Percentiles rank a stretch among this genome's conserved stretches.
These are phyloP conservation scores for Platichthys stellatus DNA, from an alignment of 2,113 vertebrate species.

Conservation along the genomic window DNA sequence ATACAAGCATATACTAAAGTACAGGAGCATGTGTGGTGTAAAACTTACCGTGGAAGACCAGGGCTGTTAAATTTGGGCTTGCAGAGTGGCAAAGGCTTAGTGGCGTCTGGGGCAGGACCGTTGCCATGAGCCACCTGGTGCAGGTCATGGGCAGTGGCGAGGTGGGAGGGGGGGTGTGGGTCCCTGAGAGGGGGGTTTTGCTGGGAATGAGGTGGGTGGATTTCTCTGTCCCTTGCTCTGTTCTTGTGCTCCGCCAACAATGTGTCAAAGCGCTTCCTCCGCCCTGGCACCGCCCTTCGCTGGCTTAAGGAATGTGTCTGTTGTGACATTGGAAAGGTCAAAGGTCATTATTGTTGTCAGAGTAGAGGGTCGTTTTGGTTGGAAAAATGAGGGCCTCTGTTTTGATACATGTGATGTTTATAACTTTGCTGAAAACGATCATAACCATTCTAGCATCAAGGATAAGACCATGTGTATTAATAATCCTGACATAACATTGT, in stretches of 20 bases:
- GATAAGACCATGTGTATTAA: neutral
- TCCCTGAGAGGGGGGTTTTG: constrained; percentile 97
- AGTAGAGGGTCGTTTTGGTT: too few relatives aligned
- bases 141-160: constrained; percentile 88
- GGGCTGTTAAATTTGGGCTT: constrained; percentile 95
- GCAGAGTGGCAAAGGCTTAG: constrained; percentile 90
- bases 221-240: constrained; percentile 90
- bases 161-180: constrained; percentile 90
- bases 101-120: constrained; percentile 85
- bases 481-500: neutral
- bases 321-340: constrained; percentile 14
- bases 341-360: too few relatives aligned
- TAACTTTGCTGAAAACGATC: too few relatives aligned
- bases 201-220: constrained; percentile 91
- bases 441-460: neutral
- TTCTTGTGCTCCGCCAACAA: constrained; percentile 98
- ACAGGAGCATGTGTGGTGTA: neutral
- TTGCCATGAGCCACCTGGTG: constrained; percentile 91
- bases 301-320: constrained; percentile 99
- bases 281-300: constrained; percentile 96
- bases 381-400: too few relatives aligned
- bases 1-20: neutral
- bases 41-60: constrained; percentile 95
- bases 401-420: too few relatives aligned
- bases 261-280: constrained; percentile 97